These are phyloP conservation scores for Diplodus puntazzo DNA, from an alignment of 2,797 vertebrate genomes.

Conservation along the genomic window DNA sequence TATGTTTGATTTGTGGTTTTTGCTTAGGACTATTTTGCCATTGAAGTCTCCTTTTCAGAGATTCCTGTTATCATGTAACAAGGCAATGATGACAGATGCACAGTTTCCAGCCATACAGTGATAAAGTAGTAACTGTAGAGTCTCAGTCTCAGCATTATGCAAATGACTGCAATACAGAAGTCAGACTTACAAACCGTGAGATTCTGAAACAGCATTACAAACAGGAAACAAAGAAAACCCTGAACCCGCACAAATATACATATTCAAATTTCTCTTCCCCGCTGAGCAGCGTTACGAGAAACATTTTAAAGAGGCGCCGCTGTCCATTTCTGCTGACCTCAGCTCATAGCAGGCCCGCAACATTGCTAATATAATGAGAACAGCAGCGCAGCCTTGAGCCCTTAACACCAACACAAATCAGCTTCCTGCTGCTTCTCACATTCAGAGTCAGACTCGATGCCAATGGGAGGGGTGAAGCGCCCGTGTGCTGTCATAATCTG, in stretches of 20 bases:
- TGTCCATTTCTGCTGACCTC: conserved; percentile 70
- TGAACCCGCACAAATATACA: conserved; percentile 53
- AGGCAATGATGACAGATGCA: conserved; percentile 2
- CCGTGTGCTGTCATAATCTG: conserved; percentile 26
- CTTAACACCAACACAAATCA: conserved; percentile 66
- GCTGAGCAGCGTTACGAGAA: conserved; percentile 44
- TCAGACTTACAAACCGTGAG: conserved; percentile 42
- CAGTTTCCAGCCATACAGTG: conserved; percentile 26
- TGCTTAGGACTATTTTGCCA: conserved; percentile 1
- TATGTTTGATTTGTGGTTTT: conserved; percentile 16
- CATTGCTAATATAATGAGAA: conserved; percentile 63
- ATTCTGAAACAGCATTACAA: conserved; percentile 43
- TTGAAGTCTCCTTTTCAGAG: neutral
- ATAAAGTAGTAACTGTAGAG: conserved; percentile 40
- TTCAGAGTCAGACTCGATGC: conserved; percentile 37
- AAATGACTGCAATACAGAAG: conserved; percentile 52
- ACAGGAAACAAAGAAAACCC: conserved; percentile 48
- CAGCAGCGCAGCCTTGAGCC: conserved; percentile 59
- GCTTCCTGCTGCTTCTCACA: conserved; percentile 65
- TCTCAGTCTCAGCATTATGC: conserved; percentile 57
- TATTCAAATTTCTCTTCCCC: conserved; percentile 40
- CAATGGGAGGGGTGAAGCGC: conserved; percentile 4
- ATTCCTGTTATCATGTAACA: conserved; percentile 26
- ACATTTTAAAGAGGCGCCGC: conserved; percentile 56
- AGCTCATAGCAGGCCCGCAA: conserved; percentile 48